Conservation (phyloP, 2,113 vertebrate species). For the Cheirogaleus medius region DNA sequence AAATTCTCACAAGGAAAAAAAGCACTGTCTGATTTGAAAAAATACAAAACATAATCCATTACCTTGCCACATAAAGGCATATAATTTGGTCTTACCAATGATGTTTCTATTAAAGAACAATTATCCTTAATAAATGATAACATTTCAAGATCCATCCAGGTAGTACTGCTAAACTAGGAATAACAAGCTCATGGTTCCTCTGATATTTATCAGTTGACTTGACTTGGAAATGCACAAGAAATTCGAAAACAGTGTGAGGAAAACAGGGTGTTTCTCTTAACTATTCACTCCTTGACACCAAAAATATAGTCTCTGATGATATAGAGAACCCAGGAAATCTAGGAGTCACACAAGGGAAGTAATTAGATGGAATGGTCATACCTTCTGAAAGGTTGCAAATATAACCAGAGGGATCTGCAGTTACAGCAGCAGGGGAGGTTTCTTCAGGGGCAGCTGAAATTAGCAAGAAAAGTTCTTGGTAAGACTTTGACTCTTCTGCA, state of each 20-base stretch:
- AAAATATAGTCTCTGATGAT: not conserved
- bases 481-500: not conserved
- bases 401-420: fast-evolving
- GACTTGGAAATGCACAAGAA: not conserved
- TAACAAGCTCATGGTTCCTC: not conserved
- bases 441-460: fast-evolving
- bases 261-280: not conserved
- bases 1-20: not conserved
- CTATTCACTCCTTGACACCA: not conserved
- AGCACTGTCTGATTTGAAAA: not conserved
- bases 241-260: not conserved
- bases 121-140: not conserved
- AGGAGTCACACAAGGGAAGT: not conserved
- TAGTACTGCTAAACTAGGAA: not conserved
- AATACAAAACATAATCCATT: not conserved
- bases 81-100: not conserved
- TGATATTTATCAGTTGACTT: not conserved
- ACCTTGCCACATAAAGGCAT: not conserved
- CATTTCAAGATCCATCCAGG: not conserved
- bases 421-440: fast-evolving
- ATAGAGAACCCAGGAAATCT: not conserved
- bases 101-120: not conserved
- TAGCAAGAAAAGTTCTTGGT: not conserved
- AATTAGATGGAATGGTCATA: not conserved
- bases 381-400: not conserved